Conservation (phyloP, 1,140 invertebrate genomes). For the Drosophila cardini region DNA sequence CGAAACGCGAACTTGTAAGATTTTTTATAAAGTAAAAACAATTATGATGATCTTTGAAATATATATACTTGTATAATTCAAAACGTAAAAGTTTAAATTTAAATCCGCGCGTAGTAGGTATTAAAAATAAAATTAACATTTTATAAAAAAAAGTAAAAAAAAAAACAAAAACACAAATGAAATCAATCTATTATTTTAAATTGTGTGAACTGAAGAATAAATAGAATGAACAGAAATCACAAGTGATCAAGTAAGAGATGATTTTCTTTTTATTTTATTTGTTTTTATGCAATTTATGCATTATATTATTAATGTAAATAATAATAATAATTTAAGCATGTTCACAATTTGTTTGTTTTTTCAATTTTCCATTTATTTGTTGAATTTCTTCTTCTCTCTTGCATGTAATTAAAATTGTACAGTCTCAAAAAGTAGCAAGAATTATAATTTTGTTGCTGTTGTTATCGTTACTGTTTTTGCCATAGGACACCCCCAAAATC, state of each 20-base stretch:
- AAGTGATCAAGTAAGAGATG: constrained; percentile 34
- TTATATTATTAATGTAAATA: too few species aligned
- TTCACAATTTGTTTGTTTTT: constrained; percentile 61
- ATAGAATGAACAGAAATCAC: not conserved
- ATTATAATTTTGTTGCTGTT: constrained; percentile 60
- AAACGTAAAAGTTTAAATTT: constrained; percentile 47
- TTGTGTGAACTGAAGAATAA: constrained; percentile 1
- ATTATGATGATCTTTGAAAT: constrained; percentile 64
- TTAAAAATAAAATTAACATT: constrained; percentile 81
- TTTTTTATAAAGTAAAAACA: constrained; percentile 67
- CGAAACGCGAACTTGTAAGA: constrained; percentile 60
- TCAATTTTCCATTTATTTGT: constrained; percentile 27
- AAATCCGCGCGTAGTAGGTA: constrained; percentile 75
- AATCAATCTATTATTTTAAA: constrained; percentile 7
- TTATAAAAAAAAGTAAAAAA: constrained; percentile 74
- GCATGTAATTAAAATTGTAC: constrained; percentile 75
- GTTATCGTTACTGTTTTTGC: constrained; percentile 36
- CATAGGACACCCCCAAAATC: constrained; percentile 19
- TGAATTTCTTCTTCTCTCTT: constrained; percentile 62
- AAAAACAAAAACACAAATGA: constrained; percentile 51
- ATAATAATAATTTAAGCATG: constrained; percentile 63
- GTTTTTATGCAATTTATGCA: constrained; percentile 51
- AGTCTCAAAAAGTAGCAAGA: constrained; percentile 80
- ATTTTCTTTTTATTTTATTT: constrained; percentile 56
- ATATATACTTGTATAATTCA: constrained; percentile 60